phyloP scores from a whole-genome alignment of 2,113 vertebrate genomes.

The Ceuthmochares aereus region DNA sequence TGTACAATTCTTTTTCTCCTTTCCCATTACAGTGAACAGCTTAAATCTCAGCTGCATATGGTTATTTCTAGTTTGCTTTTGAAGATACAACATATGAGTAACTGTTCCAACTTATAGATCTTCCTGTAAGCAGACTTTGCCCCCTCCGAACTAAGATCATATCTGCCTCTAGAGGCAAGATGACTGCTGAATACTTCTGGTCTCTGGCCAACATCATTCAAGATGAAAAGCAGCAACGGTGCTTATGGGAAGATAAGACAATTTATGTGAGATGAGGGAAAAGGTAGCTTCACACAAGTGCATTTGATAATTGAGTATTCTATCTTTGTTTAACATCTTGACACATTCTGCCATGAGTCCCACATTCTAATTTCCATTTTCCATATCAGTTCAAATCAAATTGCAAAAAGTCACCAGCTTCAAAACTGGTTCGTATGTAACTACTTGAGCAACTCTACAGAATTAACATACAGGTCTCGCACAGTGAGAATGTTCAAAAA shows the following conservation, averaged over 20 bases:
- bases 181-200: constrained; percentile 66
- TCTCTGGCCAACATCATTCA: not conserved
- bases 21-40: not conserved
- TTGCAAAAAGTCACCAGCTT: not conserved
- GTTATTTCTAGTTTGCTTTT: not conserved
- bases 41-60: not conserved
- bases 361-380: not conserved
- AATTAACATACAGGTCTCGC: not conserved
- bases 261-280: not conserved
- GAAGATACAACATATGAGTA: not conserved
- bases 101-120: not conserved
- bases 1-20: not conserved
- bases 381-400: accelerated
- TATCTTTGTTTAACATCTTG: not conserved
- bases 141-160: not conserved
- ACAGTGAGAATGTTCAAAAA: not conserved
- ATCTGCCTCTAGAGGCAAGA: constrained; percentile 31
- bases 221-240: not conserved
- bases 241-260: accelerated
- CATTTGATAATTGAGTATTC: not conserved
- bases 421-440: not conserved
- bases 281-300: not conserved
- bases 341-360: not conserved
- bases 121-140: not conserved
- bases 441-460: not conserved